These are phyloP conservation scores for Caenorhabditis wallacei DNA, from an alignment of 2,888 invertebrate genomes.

Conservation along the genomic window DNA sequence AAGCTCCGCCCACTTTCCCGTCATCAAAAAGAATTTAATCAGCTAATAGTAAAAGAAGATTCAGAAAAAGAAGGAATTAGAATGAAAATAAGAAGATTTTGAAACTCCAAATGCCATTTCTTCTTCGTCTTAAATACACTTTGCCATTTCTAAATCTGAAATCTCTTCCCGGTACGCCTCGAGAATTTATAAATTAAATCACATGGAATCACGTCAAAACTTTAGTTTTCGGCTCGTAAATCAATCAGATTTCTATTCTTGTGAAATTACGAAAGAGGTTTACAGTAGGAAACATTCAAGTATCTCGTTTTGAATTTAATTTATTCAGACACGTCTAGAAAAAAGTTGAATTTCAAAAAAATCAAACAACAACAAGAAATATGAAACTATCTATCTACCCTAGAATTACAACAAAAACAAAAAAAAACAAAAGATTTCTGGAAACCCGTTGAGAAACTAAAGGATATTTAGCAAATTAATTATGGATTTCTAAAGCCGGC, in stretches of 20 bases:
- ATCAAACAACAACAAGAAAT: constrained; percentile 5
- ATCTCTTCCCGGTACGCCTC: constrained; percentile 35
- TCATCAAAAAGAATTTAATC: constrained; percentile 12
- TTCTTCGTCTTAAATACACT: constrained; percentile 20
- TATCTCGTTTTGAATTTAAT: neutral
- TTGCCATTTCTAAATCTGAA: constrained; percentile 14
- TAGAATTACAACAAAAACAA: constrained; percentile 1
- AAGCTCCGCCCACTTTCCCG: constrained; percentile 7
- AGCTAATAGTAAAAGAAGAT: neutral
- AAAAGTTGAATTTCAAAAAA: neutral
- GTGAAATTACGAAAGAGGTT: neutral
- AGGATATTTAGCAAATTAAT: neutral
- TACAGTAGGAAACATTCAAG: constrained; percentile 3
- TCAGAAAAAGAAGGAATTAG: neutral
- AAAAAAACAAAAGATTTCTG: neutral
- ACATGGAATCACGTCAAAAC: constrained; percentile 13
- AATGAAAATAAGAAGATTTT: neutral
- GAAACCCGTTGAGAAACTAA: constrained; percentile 17
- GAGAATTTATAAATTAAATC: constrained; percentile 19
- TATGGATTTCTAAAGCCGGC: constrained; percentile 24
- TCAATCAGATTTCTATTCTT: constrained; percentile 16
- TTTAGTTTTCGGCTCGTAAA: constrained; percentile 18
- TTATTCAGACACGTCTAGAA: neutral
- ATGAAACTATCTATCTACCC: constrained; percentile 4
- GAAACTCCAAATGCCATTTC: neutral